These are phyloP conservation scores for Rhopalosiphum padi DNA, from an alignment of 1,140 invertebrate species.

Conservation along the genomic window DNA sequence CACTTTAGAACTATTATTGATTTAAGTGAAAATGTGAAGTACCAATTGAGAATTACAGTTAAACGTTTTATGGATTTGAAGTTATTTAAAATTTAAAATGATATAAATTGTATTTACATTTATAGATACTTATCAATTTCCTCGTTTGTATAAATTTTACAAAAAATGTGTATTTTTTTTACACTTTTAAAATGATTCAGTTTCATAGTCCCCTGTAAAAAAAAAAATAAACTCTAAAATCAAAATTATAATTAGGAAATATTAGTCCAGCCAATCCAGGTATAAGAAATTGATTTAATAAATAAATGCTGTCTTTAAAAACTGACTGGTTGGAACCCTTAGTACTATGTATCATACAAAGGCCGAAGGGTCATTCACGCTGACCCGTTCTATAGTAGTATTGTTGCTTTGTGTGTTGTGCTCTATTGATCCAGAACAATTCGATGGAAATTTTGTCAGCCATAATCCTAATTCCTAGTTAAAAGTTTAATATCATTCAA, in stretches of 20 bases:
- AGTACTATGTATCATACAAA: constrained; percentile 3
- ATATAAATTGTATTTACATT: no score
- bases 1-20: background rate
- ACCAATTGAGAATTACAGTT: background rate
- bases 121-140: background rate
- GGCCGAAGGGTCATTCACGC: constrained; percentile 48
- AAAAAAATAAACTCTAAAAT: background rate
- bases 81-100: no score
- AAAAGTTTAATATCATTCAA: background rate
- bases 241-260: background rate
- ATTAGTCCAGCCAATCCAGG: background rate
- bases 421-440: constrained; percentile 38
- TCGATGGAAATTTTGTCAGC: constrained; percentile 8
- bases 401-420: constrained; percentile 13
- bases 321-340: background rate
- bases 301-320: constrained; percentile 13
- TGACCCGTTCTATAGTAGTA: constrained; percentile 26
- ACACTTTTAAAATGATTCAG: background rate
- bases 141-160: background rate
- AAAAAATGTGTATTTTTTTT: background rate
- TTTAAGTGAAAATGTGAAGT: background rate
- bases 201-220: background rate
- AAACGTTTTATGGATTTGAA: background rate
- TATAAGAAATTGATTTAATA: background rate
- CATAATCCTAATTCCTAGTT: constrained; percentile 21